Conservation (phyloP, 92 coral and sea anemone species). For the Plumapathes pennacea region DNA sequence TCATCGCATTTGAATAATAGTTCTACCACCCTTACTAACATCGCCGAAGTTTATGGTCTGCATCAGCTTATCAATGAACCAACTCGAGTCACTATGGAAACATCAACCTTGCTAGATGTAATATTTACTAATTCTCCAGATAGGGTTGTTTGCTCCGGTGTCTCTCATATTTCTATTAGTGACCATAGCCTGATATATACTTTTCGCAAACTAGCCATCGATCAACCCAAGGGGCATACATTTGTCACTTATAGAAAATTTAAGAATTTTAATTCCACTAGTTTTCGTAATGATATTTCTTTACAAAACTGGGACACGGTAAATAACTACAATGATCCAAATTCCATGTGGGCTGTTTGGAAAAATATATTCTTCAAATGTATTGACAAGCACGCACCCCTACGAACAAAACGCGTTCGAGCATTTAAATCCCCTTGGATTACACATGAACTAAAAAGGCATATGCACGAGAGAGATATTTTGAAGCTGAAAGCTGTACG, state of each 20-base stretch:
- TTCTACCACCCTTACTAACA: constrained; percentile 13
- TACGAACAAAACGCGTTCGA: constrained; percentile 32
- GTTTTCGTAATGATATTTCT: constrained; percentile 24
- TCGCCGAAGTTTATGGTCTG: constrained; percentile 43
- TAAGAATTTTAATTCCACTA: constrained; percentile 17
- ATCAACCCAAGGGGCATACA: constrained; percentile 39
- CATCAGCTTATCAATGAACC: constrained; percentile 35
- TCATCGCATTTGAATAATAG: constrained; percentile 37
- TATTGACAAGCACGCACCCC: constrained; percentile 41
- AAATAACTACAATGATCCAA: constrained; percentile 29
- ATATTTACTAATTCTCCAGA: constrained; percentile 28
- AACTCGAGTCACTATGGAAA: constrained; percentile 23
- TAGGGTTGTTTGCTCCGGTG: constrained; percentile 28
- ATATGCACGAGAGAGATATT: constrained; percentile 7
- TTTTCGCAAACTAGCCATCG: constrained; percentile 54
- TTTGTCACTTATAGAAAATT: constrained; percentile 29
- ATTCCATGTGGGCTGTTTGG: constrained; percentile 47
- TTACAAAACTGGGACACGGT: constrained; percentile 37
- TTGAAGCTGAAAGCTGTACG: constrained; percentile 14
- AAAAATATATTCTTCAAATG: constrained; percentile 11
- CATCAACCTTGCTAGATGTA: constrained; percentile 34
- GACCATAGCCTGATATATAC: constrained; percentile 63
- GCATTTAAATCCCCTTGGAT: constrained; percentile 39
- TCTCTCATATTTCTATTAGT: constrained; percentile 54
- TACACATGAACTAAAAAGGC: constrained; percentile 13